phyloP scores from a whole-genome alignment of 35 echinoderm and acorn worm genomes.

The Ptychodera flava region DNA sequence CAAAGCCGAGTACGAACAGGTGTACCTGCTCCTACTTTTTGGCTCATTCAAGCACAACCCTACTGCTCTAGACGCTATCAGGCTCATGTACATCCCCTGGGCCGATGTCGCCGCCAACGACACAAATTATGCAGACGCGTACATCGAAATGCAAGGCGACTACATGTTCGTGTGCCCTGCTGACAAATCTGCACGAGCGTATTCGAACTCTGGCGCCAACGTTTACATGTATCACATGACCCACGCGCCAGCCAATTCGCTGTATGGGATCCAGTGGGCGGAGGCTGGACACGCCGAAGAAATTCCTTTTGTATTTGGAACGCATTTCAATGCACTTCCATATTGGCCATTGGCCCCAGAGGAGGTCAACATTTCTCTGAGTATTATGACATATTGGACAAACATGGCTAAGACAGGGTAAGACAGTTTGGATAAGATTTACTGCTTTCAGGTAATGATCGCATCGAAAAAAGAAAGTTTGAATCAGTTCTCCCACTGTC shows the following conservation, averaged over 20 bases:
- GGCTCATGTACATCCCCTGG: background rate
- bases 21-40: background rate
- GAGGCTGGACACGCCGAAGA: background rate
- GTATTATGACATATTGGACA: too few species aligned
- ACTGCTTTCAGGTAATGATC: too few species aligned
- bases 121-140: background rate
- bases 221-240: slow-evolving; percentile 23
- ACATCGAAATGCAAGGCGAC: background rate
- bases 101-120: background rate
- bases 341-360: too few species aligned
- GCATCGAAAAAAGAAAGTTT: too few species aligned
- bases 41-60: background rate
- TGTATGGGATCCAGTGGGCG: background rate
- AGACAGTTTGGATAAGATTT: too few species aligned
- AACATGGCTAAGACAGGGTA: too few species aligned
- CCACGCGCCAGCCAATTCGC: background rate
- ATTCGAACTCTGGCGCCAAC: background rate
- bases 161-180: slow-evolving; percentile 1
- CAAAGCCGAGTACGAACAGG: background rate
- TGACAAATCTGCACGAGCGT: background rate
- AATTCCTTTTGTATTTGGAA: background rate
- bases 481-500: too few species aligned
- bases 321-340: too few species aligned
- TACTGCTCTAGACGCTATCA: background rate
- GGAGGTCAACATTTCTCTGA: too few species aligned